phyloP scores from a whole-genome alignment of 2,113 vertebrate species.

The Vimba vimba region DNA sequence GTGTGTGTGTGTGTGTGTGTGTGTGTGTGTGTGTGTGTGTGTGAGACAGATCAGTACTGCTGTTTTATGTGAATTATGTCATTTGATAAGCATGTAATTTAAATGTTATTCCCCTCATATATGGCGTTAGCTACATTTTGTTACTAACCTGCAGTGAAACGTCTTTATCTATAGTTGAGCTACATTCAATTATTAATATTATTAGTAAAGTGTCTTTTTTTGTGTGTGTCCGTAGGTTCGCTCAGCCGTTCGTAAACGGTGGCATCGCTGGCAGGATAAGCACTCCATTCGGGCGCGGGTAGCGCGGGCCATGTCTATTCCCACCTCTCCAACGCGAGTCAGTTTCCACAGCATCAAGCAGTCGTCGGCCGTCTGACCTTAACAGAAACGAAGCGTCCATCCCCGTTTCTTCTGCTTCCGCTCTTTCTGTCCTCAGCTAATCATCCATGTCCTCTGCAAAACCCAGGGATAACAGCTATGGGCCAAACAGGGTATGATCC shows the following conservation, averaged over 20 bases:
- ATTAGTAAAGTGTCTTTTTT: background rate
- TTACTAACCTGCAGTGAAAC: background rate
- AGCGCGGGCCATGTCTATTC: constrained; percentile 95
- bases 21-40: no score
- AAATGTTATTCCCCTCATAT: background rate
- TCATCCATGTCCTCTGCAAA: constrained; percentile 28
- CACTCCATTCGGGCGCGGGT: constrained; percentile 88
- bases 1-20: no score
- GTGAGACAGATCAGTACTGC: background rate
- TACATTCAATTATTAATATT: background rate
- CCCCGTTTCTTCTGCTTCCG: constrained; percentile 13
- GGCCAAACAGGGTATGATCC: constrained; percentile 56
- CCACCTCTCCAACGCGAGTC: constrained; percentile 92
- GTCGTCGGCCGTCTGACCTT: constrained; percentile 69
- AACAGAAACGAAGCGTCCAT: background rate
- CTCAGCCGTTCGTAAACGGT: constrained; percentile 88
- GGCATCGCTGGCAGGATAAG: constrained; percentile 97
- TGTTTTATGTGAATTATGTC: background rate
- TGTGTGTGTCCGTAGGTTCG: constrained; percentile 79
- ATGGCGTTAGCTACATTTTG: background rate
- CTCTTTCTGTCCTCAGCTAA: constrained; percentile 15
- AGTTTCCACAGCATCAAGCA: constrained; percentile 99
- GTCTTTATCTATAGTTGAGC: no score
- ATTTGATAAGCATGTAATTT: background rate
- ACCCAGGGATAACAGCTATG: constrained; percentile 51